phyloP scores from a whole-genome alignment of 2,113 vertebrate species.

The Eulacestoma nigropectus region DNA sequence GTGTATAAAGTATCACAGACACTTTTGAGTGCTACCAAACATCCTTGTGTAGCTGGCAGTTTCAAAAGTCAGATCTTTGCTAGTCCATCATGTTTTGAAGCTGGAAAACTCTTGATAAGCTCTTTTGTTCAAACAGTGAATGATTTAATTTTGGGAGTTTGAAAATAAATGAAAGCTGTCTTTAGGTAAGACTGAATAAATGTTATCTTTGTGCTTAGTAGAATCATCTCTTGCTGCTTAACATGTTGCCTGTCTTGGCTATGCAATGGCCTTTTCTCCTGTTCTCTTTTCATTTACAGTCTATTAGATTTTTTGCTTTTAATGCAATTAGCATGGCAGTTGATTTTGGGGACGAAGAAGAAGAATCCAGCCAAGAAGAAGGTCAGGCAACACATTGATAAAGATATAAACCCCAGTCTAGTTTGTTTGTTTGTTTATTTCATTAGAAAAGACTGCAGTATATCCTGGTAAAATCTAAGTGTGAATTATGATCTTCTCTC shows the following conservation, averaged over 20 bases:
- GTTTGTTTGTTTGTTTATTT: neutral
- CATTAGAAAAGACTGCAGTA: neutral
- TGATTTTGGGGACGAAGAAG: slow-evolving; percentile 6
- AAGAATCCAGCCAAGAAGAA: neutral
- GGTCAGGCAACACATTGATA: neutral
- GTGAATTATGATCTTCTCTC: neutral
- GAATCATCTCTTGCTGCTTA: neutral
- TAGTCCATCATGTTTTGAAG: neutral
- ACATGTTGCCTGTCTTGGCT: neutral
- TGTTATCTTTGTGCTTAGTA: neutral
- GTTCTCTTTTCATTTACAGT: neutral
- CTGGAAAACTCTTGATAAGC: neutral
- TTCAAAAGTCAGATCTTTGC: neutral
- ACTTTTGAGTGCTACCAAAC: neutral
- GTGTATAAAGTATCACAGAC: neutral
- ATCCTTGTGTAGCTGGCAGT: neutral
- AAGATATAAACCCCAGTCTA: neutral
- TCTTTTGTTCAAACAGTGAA: neutral
- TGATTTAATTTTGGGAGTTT: neutral
- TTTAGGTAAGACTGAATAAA: neutral
- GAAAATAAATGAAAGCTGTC: neutral
- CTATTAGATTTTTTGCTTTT: neutral
- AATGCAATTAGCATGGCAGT: neutral
- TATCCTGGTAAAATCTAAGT: neutral
- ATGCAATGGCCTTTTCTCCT: neutral